Base-by-base conservation (phyloP, 2,797 vertebrate genomes). In the Xiphorhynchus erythropygius region DNA sequence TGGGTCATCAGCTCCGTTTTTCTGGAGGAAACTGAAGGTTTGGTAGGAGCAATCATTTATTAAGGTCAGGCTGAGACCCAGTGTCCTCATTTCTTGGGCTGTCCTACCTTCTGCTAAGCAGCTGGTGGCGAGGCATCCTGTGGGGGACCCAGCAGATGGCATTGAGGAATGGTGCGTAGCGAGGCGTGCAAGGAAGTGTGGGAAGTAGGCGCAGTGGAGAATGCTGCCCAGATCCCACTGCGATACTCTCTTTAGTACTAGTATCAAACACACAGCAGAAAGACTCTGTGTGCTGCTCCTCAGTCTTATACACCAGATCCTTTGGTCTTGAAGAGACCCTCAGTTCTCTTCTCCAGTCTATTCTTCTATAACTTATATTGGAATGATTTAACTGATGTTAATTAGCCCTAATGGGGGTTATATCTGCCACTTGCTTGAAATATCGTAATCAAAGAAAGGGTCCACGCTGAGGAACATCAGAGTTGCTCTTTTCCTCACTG, bases 61-160 rank as follows among this genome's bases (percentile, higher is more conserved):
- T 68, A 92, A 84, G 69, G 62, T 83, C 71, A 85, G 49, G 33
- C 67, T 91, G 67, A 87, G 87, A 55, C 55, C 21, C 50, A 24
- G 42, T 65, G 78, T 79, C 75, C 92, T 71, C 32, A 6, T 85
- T 91, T 55, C 35, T 59, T 25, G 87, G 78, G 84, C 52, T 92
- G 68, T 73, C 41, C 68, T 85, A 59, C 87, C 84, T 93, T 95
- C 89, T 92, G 89, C 75, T 82, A 18, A 79, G 78, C 89, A 93
- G 86, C 91, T 91, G 91, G 78, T 92, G 91, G 55, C 7, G 53
- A 92, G 42, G 33, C 55, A 94, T 57, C 11, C 69, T 65, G 87
- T 84, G 87, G 73, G 63, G 82, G 82, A 86, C 83, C 79, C 76
- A 84, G 89, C 94, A 94, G 95, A 94, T 83, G 84, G 87, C 30